Conservation (phyloP, 2,113 vertebrate genomes). For the Trematocara nigrifrons region DNA sequence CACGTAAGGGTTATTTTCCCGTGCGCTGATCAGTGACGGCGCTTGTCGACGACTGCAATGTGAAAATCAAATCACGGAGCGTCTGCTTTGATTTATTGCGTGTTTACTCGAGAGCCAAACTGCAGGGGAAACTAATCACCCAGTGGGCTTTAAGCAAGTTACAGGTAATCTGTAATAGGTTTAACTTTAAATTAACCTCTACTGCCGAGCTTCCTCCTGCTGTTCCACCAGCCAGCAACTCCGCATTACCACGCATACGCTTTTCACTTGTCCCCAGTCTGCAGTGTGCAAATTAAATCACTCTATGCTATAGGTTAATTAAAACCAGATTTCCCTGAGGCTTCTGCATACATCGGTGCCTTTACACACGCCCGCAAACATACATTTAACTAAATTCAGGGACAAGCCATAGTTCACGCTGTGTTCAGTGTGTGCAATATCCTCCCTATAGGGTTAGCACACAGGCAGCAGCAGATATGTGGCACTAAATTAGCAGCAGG, state of each 20-base stretch:
- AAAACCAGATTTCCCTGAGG: constrained; percentile 59
- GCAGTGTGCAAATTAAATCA: constrained; percentile 64
- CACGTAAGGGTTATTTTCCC: not conserved
- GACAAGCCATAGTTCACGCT: not conserved
- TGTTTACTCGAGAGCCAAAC: not conserved
- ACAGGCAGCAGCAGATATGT: not conserved
- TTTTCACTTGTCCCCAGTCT: not conserved
- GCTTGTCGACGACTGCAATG: not conserved
- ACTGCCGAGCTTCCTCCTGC: not conserved
- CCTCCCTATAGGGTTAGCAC: not conserved
- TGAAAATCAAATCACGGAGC: not conserved
- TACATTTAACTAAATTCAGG: not conserved
- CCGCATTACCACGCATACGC: not conserved
- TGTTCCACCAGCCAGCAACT: not conserved
- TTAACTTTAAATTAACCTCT: constrained; percentile 60
- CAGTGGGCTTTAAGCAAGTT: constrained; percentile 23
- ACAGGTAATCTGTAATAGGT: constrained; percentile 39
- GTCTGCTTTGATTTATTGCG: not conserved
- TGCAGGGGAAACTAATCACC: not conserved
- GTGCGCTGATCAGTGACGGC: not conserved
- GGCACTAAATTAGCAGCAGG: not conserved
- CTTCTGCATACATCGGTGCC: constrained; percentile 29
- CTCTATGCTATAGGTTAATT: constrained; percentile 62
- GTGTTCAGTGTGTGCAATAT: not conserved
- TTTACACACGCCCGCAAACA: constrained; percentile 19